These are phyloP conservation scores for Apodemus agrarius DNA, from an alignment of 2,797 vertebrate genomes.

Conservation along the genomic window DNA sequence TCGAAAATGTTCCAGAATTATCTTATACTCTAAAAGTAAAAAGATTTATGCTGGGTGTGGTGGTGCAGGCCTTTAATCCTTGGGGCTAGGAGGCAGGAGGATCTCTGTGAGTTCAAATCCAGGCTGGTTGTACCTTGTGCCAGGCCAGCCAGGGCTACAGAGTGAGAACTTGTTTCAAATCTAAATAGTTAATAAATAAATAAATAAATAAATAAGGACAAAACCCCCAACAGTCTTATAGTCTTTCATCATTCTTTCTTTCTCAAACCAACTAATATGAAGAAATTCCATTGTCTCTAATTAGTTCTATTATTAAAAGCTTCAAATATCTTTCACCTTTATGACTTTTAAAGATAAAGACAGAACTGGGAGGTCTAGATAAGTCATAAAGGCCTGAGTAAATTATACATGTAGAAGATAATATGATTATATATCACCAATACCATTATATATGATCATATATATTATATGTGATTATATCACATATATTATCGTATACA, in stretches of 20 bases:
- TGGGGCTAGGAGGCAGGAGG: background rate
- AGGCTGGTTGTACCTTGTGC: background rate
- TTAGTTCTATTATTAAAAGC: background rate
- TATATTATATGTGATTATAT: background rate
- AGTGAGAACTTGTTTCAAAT: background rate
- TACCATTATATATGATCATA: background rate
- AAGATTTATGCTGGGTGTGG: background rate
- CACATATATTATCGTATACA: background rate
- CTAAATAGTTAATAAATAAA: background rate
- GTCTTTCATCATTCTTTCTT: background rate
- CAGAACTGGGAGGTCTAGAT: background rate
- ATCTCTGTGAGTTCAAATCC: background rate
- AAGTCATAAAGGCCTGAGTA: background rate
- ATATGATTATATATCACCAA: background rate
- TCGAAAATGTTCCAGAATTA: background rate
- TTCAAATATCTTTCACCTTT: background rate
- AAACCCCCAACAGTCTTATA: background rate
- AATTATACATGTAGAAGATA: background rate
- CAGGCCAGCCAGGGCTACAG: background rate
- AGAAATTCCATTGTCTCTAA: conserved; percentile 11
- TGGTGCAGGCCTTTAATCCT: background rate
- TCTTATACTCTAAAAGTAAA: background rate
- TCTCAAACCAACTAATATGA: background rate
- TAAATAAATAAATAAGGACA: background rate
- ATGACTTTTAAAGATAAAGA: background rate